Base-by-base conservation (phyloP, 2,888 invertebrate species). In the Protonemura montana region DNA sequence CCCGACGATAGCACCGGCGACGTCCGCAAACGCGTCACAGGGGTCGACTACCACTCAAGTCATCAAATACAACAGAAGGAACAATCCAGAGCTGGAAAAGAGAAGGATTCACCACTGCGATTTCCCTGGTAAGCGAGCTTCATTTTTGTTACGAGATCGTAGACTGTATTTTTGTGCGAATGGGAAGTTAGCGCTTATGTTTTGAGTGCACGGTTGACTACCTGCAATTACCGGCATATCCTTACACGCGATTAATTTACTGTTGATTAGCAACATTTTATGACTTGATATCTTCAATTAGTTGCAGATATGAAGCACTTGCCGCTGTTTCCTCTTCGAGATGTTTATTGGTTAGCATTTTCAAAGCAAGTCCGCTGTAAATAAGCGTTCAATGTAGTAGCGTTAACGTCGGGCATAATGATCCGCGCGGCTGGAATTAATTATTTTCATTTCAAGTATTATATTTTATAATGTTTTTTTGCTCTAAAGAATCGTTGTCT, bases 61-160 rank as follows among this genome's bases (percentile, higher is more conserved):
- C 35, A 91, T 94, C 88, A 97, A 96, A 90, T 98, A 97, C 92
- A 98, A 98, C 93, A 93, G 98, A 89, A 94, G 98, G 90, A 98
- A 98, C 92, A 99, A 99, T 92, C 98, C 98, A 0, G 98, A 99
- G 91, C 92, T 99, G 89, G 98, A 99, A 92, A 98, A 98, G 92
- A 93, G 98, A 89, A 93, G 99, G 90, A 98, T 98, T 90, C 98
- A 99, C 91, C 98, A 97, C 92, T 99, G 99, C 93, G 97, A 98
- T 93, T 98, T 97, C 92, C 95, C 97, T 91, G 97, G 97, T 97
- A 92, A 93, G 93, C 91, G 10, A 76, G 28, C 59, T 10, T 7
- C 21, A 59, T 3, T 6, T 35, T 35, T 35, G n/a, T 35, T 35
- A 35, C 35, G 3, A 6, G 35, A 35, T 35, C 35, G 35, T 10